A percentile compares a stretch with the other conserved stretches of the same genome.
These are phyloP conservation scores for Drosophila mayaguana DNA, from an alignment of 2,888 invertebrate species.

Conservation along the genomic window DNA sequence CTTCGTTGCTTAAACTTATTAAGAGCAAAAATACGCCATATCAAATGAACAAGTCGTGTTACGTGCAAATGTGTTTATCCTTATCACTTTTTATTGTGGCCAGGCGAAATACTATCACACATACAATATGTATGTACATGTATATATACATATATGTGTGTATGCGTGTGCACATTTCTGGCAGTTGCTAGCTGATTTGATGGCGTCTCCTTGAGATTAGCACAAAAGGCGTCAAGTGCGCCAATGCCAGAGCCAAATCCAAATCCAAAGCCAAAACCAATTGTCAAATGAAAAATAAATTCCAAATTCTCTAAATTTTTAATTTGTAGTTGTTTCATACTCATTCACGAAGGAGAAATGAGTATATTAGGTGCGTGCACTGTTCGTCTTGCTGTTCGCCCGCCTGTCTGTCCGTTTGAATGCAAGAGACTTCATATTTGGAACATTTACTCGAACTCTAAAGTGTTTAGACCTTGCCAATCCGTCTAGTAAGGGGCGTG, in stretches of 20 bases:
- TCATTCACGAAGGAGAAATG: no score
- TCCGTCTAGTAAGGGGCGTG: no score
- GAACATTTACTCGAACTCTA: no score
- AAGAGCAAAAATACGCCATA: slow-evolving; percentile 31
- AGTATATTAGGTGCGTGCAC: no score
- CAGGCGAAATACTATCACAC: slow-evolving; percentile 35
- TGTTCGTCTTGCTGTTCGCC: no score
- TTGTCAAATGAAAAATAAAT: slow-evolving; percentile 26
- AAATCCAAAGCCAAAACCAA: not conserved
- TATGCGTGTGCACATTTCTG: not conserved
- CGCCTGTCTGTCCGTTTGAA: no score
- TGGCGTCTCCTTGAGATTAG: slow-evolving; percentile 22
- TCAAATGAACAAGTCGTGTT: slow-evolving; percentile 45
- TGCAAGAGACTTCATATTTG: no score
- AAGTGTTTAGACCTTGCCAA: no score
- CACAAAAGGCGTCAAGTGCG: slow-evolving; percentile 5
- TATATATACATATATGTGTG: no score
- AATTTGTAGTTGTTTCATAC: no score
- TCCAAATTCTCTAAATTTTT: not conserved
- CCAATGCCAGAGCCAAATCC: no score
- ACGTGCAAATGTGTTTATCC: slow-evolving; percentile 51
- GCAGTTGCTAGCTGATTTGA: slow-evolving; percentile 14
- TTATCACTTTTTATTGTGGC: slow-evolving; percentile 19
- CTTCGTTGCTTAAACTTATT: slow-evolving; percentile 28
- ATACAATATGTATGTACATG: not conserved